Percentiles rank a stretch among this genome's conserved stretches.
Conservation (phyloP, 2,888 invertebrate genomes). For the Platerodrilus igneus region DNA sequence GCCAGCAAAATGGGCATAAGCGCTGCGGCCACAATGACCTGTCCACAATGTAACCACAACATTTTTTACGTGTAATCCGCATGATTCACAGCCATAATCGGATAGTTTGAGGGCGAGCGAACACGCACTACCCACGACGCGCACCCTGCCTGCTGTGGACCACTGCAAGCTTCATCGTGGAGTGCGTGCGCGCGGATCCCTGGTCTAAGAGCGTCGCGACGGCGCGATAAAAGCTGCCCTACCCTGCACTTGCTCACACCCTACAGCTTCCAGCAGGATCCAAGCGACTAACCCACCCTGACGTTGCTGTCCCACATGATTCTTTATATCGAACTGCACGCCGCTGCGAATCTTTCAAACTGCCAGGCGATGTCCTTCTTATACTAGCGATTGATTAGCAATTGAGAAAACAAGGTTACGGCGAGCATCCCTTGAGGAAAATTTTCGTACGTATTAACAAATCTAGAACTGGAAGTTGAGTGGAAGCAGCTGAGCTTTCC, state of each 20-base stretch:
- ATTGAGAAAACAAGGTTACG: conserved; percentile 11
- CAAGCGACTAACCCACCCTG: conserved; percentile 23
- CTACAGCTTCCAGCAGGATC: conserved; percentile 28
- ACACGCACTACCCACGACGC: conserved; percentile 35
- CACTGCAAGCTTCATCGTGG: conserved; percentile 43
- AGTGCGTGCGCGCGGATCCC: conserved; percentile 40
- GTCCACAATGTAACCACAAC: conserved; percentile 46
- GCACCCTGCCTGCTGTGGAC: conserved; percentile 42
- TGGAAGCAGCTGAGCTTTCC: too few relatives aligned
- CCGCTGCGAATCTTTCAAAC: conserved; percentile 12
- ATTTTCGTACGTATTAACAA: too few relatives aligned
- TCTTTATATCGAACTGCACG: conserved; percentile 18
- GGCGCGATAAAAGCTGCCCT: conserved; percentile 36
- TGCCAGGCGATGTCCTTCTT: conserved; percentile 13
- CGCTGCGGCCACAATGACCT: conserved; percentile 41
- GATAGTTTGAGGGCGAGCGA: conserved; percentile 32
- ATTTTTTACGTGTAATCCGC: conserved; percentile 45
- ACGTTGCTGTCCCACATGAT: conserved; percentile 19
- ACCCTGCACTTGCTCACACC: conserved; percentile 36
- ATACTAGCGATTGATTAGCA: conserved; percentile 11
- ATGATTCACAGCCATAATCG: conserved; percentile 47
- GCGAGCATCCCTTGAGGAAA: too few relatives aligned
- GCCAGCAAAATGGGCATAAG: conserved; percentile 35
- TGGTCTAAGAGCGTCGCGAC: conserved; percentile 35
- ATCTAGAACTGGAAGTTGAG: too few relatives aligned